A percentile compares a stretch with the other conserved stretches of the same genome.
phyloP scores from a whole-genome alignment of 2,888 invertebrate species.

The Leucophenga montana region DNA sequence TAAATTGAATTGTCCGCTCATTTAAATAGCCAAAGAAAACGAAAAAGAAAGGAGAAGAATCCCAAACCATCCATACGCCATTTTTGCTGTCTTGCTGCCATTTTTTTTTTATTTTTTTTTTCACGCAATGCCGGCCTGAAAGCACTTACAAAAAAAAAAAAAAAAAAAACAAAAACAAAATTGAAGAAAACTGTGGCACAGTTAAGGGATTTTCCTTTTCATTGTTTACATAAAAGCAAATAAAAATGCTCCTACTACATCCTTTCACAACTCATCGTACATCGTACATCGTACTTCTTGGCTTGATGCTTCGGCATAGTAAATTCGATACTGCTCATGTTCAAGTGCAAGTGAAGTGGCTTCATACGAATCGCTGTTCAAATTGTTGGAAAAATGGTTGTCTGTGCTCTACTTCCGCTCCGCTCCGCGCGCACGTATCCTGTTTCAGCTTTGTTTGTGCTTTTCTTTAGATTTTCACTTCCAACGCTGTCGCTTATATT shows the following conservation, averaged over 20 bases:
- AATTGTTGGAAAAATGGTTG: too few relatives aligned
- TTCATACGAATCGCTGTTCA: background rate
- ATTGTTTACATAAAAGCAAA: slow-evolving; percentile 27
- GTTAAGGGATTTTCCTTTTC: slow-evolving; percentile 22
- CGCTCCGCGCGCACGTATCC: background rate
- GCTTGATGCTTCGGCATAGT: too few relatives aligned
- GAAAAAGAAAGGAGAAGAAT: too few relatives aligned
- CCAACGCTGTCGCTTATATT: background rate
- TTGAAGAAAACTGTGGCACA: background rate
- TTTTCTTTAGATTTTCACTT: background rate
- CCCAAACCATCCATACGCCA: too few relatives aligned
- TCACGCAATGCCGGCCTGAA: too few relatives aligned
- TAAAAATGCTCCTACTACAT: slow-evolving; percentile 6
- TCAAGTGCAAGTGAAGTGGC: background rate
- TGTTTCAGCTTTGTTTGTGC: background rate
- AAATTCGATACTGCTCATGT: too few relatives aligned
- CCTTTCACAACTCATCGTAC: background rate
- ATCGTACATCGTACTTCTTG: too few relatives aligned
- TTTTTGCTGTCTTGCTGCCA: too few relatives aligned
- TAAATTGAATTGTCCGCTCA: slow-evolving; percentile 27
- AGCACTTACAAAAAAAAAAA: background rate
- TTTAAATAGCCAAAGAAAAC: slow-evolving; percentile 13
- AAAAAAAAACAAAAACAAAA: background rate
- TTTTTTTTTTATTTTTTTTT: too few relatives aligned
- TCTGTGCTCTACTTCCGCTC: background rate